These are phyloP conservation scores for Anticlea derivata DNA, from an alignment of 2,888 invertebrate species.

Conservation along the genomic window DNA sequence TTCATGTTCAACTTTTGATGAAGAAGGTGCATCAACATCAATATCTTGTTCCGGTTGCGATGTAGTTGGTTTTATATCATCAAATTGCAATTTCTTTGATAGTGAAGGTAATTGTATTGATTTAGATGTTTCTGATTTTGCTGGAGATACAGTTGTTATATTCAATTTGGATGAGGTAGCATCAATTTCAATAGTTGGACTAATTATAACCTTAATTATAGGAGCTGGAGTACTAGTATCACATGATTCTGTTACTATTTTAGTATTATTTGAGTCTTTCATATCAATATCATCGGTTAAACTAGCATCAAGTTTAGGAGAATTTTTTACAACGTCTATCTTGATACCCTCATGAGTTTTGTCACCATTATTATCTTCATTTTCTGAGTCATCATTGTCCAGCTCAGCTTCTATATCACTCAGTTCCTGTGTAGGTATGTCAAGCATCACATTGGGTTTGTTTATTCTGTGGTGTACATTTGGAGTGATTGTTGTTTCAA, in stretches of 20 bases:
- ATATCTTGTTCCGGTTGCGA: neutral
- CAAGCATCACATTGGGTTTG: conserved; percentile 69
- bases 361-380: neutral
- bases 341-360: conserved; percentile 1
- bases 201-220: neutral
- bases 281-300: conserved; percentile 2
- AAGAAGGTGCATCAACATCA: no score
- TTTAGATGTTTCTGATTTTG: neutral
- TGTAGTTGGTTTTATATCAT: neutral
- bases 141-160: neutral
- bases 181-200: conserved; percentile 2
- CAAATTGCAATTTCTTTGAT: no score
- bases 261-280: neutral
- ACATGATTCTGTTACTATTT: neutral
- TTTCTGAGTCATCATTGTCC: conserved; percentile 17
- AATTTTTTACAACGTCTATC: no score
- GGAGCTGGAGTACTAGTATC: neutral
- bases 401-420: conserved; percentile 48
- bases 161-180: conserved; percentile 5
- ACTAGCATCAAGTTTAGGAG: neutral
- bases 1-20: no score
- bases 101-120: neutral
- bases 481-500: conserved; percentile 19
- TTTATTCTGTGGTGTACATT: conserved; percentile 51
- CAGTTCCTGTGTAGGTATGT: conserved; percentile 66